Percentiles rank a stretch among this genome's conserved stretches.
Conservation (phyloP, 2,113 vertebrate species). For the Prunella fulvescens region DNA sequence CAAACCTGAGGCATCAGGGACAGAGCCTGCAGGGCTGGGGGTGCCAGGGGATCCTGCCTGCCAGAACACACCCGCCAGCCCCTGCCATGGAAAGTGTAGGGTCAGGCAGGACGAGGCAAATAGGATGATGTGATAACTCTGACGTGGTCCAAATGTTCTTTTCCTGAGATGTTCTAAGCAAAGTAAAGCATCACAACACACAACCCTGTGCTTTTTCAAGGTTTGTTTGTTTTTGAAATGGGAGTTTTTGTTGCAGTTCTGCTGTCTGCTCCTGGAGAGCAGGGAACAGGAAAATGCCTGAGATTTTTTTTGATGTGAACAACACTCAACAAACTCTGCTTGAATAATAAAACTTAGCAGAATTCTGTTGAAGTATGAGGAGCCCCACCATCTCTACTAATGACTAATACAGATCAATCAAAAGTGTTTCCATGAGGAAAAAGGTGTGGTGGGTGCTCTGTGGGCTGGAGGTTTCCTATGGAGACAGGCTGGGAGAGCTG, state of each 20-base stretch:
- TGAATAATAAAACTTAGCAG: not conserved
- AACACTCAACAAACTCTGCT: not conserved
- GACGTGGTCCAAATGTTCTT: not conserved
- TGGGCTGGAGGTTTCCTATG: too few species aligned
- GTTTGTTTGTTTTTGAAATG: not conserved
- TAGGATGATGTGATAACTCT: too few species aligned
- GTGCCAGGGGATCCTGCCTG: not conserved
- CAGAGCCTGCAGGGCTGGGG: not conserved
- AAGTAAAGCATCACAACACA: not conserved
- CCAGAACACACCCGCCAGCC: not conserved
- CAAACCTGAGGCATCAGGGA: not conserved
- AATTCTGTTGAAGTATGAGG: too few species aligned
- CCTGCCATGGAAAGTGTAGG: rapidly evolving
- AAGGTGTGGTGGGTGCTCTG: too few species aligned
- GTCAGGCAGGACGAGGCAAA: not conserved
- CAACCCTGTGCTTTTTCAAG: not conserved
- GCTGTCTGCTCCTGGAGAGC: not conserved
- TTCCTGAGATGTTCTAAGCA: not conserved
- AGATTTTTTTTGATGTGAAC: not conserved
- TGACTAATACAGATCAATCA: too few species aligned
- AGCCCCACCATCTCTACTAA: too few species aligned
- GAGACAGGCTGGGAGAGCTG: too few species aligned
- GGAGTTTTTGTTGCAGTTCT: not conserved
- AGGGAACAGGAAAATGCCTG: not conserved
- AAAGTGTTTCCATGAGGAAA: too few species aligned